A percentile compares a stretch with the other conserved stretches of the same genome.
Conservation (phyloP, 2,888 invertebrate species). For the Cynaeus angustus region DNA sequence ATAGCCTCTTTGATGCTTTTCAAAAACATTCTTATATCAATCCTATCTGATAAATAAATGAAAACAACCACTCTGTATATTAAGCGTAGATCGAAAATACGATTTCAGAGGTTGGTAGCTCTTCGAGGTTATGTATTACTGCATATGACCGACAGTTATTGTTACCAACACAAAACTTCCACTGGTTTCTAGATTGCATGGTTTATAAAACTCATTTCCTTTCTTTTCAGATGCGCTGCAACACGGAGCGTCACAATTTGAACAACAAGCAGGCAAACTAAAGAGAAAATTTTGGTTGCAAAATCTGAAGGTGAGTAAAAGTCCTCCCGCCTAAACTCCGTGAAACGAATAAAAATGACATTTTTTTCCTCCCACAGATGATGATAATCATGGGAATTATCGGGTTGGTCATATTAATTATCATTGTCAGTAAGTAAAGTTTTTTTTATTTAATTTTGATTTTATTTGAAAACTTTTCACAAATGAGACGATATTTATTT, state of each 20-base stretch:
- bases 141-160: too few relatives aligned
- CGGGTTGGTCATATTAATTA: slow-evolving; percentile 86
- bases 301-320: slow-evolving; percentile 82
- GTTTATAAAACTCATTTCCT: neutral
- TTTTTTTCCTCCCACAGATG: slow-evolving; percentile 74
- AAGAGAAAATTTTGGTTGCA: slow-evolving; percentile 99
- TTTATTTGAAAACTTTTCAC: slow-evolving; percentile 1
- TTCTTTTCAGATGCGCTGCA: slow-evolving; percentile 84
- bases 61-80: too few relatives aligned
- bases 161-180: too few relatives aligned
- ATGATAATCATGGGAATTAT: slow-evolving; percentile 94
- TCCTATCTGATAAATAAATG: too few relatives aligned
- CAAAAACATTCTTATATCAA: too few relatives aligned
- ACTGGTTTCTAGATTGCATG: too few relatives aligned
- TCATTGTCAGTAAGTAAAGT: slow-evolving; percentile 83
- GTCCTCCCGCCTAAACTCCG: neutral
- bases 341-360: neutral
- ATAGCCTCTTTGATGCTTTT: too few relatives aligned
- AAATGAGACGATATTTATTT: slow-evolving; percentile 36
- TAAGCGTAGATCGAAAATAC: too few relatives aligned
- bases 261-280: slow-evolving; percentile 96
- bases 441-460: slow-evolving; percentile 45
- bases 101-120: too few relatives aligned
- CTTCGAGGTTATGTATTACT: too few relatives aligned
- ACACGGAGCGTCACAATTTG: slow-evolving; percentile 96